Evolutionary conservation across 37 sponge, comb jelly and placozoan species (phyloP).

Genomic region (Tethya wilhelma): DNA sequence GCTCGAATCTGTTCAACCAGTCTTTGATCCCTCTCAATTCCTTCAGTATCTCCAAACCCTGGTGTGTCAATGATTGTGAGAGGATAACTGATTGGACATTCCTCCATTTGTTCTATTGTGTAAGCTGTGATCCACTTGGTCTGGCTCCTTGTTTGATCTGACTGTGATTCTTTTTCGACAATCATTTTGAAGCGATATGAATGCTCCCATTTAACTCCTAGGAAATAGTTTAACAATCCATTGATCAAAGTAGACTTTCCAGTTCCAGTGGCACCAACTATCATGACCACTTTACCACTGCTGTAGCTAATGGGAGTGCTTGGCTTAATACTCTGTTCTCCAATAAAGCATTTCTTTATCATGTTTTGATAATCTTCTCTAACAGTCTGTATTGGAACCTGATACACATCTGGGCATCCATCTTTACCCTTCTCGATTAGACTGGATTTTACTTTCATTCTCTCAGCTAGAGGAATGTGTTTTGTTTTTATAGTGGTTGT

Average conservation of each 20-base stretch:
- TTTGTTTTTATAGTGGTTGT: too few species aligned
- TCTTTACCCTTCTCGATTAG: too few species aligned
- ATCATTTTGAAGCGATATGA: conserved; percentile 74
- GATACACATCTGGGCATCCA: too few species aligned
- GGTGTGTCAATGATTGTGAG: conserved; percentile 83
- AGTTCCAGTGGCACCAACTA: conserved; percentile 83
- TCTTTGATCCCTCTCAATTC: conserved; percentile 52
- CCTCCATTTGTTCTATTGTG: conserved; percentile 37
- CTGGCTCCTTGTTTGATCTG: conserved; percentile 43
- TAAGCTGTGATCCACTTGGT: conserved; percentile 74
- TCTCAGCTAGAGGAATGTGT: too few species aligned
- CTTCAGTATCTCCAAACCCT: conserved; percentile 80
- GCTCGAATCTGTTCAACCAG: conserved; percentile 45
- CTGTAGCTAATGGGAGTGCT: too few species aligned
- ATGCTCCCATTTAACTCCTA: conserved; percentile 77
- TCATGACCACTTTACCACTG: conserved; percentile 77
- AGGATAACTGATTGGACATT: conserved; percentile 23
- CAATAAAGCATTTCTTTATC: too few species aligned
- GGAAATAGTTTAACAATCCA: conserved; percentile 72
- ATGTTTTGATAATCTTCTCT: too few species aligned
- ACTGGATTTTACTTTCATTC: too few species aligned
- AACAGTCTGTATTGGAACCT: too few species aligned
- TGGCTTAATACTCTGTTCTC: too few species aligned
- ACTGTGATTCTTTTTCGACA: conserved; percentile 9
- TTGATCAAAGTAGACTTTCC: conserved; percentile 84